Conservation (phyloP, 1,140 invertebrate genomes). For the Euschistus heros region DNA sequence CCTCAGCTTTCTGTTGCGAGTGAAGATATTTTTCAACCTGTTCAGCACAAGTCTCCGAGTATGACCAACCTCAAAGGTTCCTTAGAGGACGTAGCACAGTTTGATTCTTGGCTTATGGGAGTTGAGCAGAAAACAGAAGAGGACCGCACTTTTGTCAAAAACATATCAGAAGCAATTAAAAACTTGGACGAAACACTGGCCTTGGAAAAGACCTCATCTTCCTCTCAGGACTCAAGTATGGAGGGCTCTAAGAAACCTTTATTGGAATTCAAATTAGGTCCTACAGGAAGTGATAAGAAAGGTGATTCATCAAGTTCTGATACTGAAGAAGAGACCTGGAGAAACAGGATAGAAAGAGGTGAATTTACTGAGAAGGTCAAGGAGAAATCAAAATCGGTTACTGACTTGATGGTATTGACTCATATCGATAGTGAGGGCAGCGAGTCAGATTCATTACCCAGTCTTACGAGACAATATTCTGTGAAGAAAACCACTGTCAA, state of each 20-base stretch:
- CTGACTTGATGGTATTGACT: conserved; percentile 61
- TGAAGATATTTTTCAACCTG: conserved; percentile 21
- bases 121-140: conserved; percentile 41
- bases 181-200: conserved; percentile 52
- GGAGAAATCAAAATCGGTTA: conserved; percentile 58
- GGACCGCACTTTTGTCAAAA: conserved; percentile 44
- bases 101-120: conserved; percentile 47
- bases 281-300: conserved; percentile 20
- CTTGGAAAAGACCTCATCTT: conserved; percentile 47
- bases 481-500: conserved; percentile 24
- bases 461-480: conserved; percentile 26
- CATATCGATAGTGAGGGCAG: conserved; percentile 57
- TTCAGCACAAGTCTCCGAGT: conserved; percentile 36
- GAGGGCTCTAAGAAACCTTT: conserved; percentile 37
- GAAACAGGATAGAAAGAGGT: conserved; percentile 48
- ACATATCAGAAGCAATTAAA: conserved; percentile 52
- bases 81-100: conserved; percentile 30
- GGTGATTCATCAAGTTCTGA: conserved; percentile 43
- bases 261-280: conserved; percentile 34
- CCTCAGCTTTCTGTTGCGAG: conserved; percentile 30
- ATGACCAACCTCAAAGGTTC: conserved; percentile 41
- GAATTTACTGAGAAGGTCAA: conserved; percentile 57
- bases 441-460: conserved; percentile 34
- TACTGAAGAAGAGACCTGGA: conserved; percentile 57
- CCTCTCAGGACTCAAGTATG: conserved; percentile 39